These are phyloP conservation scores for Hippocampus abdominalis DNA, from an alignment of 2,113 vertebrate genomes.

Conservation along the genomic window DNA sequence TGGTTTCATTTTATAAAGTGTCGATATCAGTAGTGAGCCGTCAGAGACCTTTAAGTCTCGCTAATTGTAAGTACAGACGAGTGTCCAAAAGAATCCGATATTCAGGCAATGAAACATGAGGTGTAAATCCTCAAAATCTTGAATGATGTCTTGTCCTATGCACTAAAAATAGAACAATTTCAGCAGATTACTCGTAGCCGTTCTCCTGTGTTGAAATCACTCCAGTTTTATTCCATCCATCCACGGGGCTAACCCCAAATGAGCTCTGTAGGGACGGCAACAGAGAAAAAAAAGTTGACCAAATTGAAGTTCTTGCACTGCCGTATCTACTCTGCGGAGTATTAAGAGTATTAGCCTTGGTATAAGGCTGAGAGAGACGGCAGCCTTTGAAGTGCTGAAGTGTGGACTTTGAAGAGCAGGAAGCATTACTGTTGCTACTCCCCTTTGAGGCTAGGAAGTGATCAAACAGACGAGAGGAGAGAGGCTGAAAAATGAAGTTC, in stretches of 20 bases:
- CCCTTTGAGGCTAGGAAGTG: background rate
- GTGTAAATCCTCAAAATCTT: too few species aligned
- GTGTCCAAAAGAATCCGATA: too few species aligned
- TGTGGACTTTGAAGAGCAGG: slow-evolving; percentile 58
- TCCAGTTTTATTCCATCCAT: background rate
- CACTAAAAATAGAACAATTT: background rate
- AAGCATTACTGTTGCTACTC: slow-evolving; percentile 17
- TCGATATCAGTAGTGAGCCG: too few species aligned
- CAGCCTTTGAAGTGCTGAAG: slow-evolving; percentile 52
- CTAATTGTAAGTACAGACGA: too few species aligned
- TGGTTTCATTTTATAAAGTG: too few species aligned
- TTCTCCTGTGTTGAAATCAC: background rate
- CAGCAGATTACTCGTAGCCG: background rate
- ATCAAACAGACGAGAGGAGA: background rate
- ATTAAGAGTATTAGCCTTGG: slow-evolving; percentile 40
- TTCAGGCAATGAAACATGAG: too few species aligned
- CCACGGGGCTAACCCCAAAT: slow-evolving; percentile 4
- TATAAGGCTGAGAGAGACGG: slow-evolving; percentile 32
- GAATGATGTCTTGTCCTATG: background rate
- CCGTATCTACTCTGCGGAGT: slow-evolving; percentile 31
- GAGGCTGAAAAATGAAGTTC: background rate
- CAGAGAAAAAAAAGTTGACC: slow-evolving; percentile 9
- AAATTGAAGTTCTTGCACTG: slow-evolving; percentile 14
- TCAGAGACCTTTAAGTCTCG: too few species aligned
- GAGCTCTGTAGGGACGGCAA: slow-evolving; percentile 4